Evolutionary conservation across 92 coral and sea anemone genomes (phyloP), one percentile per base, ranked within the genome.

Genomic region (Scolanthus callimorphus): DNA sequence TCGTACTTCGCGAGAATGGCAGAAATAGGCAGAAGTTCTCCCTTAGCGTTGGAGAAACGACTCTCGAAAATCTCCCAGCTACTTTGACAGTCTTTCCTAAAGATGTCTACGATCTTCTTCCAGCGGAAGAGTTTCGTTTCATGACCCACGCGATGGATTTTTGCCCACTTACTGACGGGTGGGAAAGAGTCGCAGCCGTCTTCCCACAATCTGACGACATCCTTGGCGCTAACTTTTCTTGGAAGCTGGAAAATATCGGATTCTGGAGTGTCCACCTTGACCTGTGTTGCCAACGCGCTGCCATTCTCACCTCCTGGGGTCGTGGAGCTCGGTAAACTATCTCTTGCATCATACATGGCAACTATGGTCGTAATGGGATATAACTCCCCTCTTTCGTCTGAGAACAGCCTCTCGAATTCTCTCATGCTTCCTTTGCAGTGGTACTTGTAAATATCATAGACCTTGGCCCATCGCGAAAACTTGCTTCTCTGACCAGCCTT

Each of bases 401-500:
- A 78, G 46, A 88, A 94, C 17, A 78, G 76, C 31, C 82, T 47
- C 41, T 94, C 92, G 64, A 94, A 94, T 20, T 76, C 78, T 1
- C 56, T 80, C 69, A 94, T 48, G 63, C 86, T 73, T 13, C 94
- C 96, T 55, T 78, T 73, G 58, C 94, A 94, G 63, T 82, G 95
- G 67, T 88, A 84, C 81, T 94, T 94, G 82, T 63, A 94, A 50
- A 94, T 94, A 77, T 94, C 99, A 50, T 94, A 94, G 49, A 94
- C 83, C 69, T 94, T 94, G 55, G 90, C 85, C 99, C 99, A 94
- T n/a, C 99, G 96, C 1, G 99, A 94, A 59, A 94, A 88, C 67
- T 94, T 94, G 60, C 99, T 94, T 46, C 99, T 89, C 51, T 94
- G 99, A 25, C 96, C 89, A 4, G 95, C 85, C 55, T 85, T 88